Conservation (phyloP, 2,113 vertebrate genomes). For the Pseudolaguvia tuberculata region DNA sequence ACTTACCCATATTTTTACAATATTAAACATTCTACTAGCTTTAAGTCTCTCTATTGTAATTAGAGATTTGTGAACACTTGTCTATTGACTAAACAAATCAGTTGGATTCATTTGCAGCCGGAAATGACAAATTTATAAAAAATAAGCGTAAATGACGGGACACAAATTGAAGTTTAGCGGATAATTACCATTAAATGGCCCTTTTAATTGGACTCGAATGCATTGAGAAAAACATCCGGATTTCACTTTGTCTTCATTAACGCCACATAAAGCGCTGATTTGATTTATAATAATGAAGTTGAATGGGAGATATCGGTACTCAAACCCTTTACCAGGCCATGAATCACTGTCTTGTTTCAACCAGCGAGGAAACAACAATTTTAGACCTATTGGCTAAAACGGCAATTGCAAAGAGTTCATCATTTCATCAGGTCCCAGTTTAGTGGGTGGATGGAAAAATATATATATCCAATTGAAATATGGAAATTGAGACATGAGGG, state of each 20-base stretch:
- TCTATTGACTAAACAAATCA: slow-evolving; percentile 48
- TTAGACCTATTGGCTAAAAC: slow-evolving; percentile 13
- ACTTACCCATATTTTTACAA: too few relatives aligned
- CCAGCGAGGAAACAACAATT: slow-evolving; percentile 6
- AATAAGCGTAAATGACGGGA: slow-evolving; percentile 62
- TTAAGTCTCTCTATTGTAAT: neutral
- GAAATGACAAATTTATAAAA: slow-evolving; percentile 49
- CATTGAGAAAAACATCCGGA: slow-evolving; percentile 67
- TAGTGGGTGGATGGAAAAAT: slow-evolving; percentile 2
- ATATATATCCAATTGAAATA: neutral
- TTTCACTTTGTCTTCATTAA: slow-evolving; percentile 74
- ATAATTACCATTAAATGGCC: slow-evolving; percentile 70
- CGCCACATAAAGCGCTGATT: slow-evolving; percentile 51
- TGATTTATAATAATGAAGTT: slow-evolving; percentile 59
- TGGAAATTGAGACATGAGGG: slow-evolving; percentile 11
- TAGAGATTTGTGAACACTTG: slow-evolving; percentile 10
- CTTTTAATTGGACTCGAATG: slow-evolving; percentile 64
- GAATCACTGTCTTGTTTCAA: slow-evolving; percentile 41
- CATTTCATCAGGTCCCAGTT: slow-evolving; percentile 27
- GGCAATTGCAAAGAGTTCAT: slow-evolving; percentile 27
- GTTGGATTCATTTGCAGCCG: slow-evolving; percentile 43
- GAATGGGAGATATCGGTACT: slow-evolving; percentile 51
- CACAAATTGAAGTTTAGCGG: slow-evolving; percentile 66
- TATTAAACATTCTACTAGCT: neutral
- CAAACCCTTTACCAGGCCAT: slow-evolving; percentile 36